Conservation (phyloP, 2,797 vertebrate genomes). For the Spinibarbus caldwelli region DNA sequence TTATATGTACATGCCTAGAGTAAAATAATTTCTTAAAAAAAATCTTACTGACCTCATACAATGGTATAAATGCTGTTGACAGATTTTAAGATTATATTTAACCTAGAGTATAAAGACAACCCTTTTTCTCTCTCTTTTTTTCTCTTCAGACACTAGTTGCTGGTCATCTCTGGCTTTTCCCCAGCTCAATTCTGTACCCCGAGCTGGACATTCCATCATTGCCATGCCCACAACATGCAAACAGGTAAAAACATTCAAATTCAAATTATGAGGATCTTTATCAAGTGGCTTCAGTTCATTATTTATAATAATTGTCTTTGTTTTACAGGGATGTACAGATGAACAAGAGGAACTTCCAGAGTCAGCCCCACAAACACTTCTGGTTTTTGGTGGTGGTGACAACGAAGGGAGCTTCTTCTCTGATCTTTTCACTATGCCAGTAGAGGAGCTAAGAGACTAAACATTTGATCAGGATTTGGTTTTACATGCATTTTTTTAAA, state of each 20-base stretch:
- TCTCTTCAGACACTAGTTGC: constrained; percentile 72
- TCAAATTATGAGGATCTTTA: background rate
- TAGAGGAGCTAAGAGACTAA: constrained; percentile 69
- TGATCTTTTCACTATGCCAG: constrained; percentile 73
- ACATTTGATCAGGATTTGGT: background rate
- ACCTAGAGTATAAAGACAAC: background rate
- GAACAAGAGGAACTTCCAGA: constrained; percentile 51
- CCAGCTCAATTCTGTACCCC: constrained; percentile 71
- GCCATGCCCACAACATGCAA: constrained; percentile 67
- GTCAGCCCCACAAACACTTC: constrained; percentile 61
- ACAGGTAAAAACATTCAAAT: constrained; percentile 32
- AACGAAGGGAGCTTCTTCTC: constrained; percentile 83
- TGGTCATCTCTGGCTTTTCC: constrained; percentile 77
- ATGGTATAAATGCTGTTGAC: background rate
- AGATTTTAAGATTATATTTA: background rate
- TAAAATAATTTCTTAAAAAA: background rate
- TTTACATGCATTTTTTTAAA: constrained; percentile 37
- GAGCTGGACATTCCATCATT: constrained; percentile 83
- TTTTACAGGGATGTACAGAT: constrained; percentile 51
- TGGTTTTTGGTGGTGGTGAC: constrained; percentile 84
- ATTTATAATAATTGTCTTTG: background rate
- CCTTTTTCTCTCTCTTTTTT: background rate
- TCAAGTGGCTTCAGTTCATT: background rate
- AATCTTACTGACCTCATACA: no score
- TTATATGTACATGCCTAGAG: background rate